Base-by-base conservation (phyloP, 2,888 invertebrate species). In the Cantharis lateralis region DNA sequence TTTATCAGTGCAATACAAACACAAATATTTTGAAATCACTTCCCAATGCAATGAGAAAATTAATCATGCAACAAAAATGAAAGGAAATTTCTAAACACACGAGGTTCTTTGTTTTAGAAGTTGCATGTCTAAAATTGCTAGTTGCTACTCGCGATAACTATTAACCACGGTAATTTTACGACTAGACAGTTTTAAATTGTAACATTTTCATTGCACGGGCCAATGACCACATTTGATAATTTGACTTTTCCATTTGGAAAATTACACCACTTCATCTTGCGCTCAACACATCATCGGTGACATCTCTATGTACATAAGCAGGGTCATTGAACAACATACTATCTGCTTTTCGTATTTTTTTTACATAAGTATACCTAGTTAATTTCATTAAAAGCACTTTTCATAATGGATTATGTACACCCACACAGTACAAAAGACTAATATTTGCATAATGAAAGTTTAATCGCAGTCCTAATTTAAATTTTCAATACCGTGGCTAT, bases 91-190 rank as follows among this genome's bases (percentile, higher is more conserved):
- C 62, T 61, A 18, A 18, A 15, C 48, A n/a, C n/a, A n/a, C n/a
- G 48, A 20, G 13, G 13, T 76, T 11, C 74, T 77, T 77, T 77
- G 77, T 77, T 77, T 74, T n/a, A 62, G 71, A 68, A 71, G 68
- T 77, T 77, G 77, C 77, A 74, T 77, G 77, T 74, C 71, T 71
- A 64, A 70, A 70, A 64, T 71, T 76, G 61, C 66, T 76, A 62
- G 73, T 73, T 48, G 73, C 70, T 24, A 68, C 61, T n/a, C 15
- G 26, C 10, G 48, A 15, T 16, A 48, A 16, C 16, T 11, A 32
- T 16, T 15, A 70, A 15, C 28, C 70, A 32, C 15, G 1, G 24
- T 68, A 72, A 68, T 68, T 69, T 70, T 16, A 32, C 32, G 69
- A 69, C 68, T 69, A 66, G 61, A 71, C 72, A 66, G 20, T 16